Base-by-base conservation (phyloP, 2,888 invertebrate species). In the Parnassius glacialis region DNA sequence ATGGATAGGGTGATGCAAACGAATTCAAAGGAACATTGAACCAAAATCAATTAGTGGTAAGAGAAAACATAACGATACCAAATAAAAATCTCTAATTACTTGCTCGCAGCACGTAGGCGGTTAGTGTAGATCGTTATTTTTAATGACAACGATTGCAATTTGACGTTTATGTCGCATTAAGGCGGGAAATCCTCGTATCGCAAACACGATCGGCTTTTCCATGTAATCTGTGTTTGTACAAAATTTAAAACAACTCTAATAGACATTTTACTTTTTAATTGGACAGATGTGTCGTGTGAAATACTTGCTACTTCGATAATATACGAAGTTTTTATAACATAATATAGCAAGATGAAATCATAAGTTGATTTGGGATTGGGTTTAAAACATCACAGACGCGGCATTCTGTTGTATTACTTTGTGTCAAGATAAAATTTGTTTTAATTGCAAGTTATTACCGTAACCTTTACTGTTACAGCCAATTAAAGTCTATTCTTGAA, bases 151-250 rank as follows among this genome's bases (percentile, higher is more conserved):
- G 80, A 85, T 85, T 83, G 80, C 85, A 76, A 82, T 87, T 89
- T 86, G 86, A 87, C 87, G 81, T 85, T 87, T 87, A 87, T 79
- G 81, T 82, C 74, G 76, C 86, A 86, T 87, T 88, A 84, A 80
- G 78, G 77, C 74, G 76, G 75, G 78, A 81, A 81, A 84, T 81
- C 79, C 74, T 75, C 74, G 74, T 78, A 77, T 81, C 82, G 76
- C 79, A 81, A 83, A 79, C 75, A 79, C 72, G 69, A 67, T 65
- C 76, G 71, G 80, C 83, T 85, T 84, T 88, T 83, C 86, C 80
- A 83, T 65, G 72, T 80, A 78, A 75, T 66, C 74, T 79, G 85
- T 83, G 82, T 87, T 77, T 79, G 68, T 74, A 81, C n/a, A 43
- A 85, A 71, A 83, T 53, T 65, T 34, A 34, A 34, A 34, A 34